phyloP scores from a whole-genome alignment of 2,888 invertebrate genomes.

The Furcula furcula region DNA sequence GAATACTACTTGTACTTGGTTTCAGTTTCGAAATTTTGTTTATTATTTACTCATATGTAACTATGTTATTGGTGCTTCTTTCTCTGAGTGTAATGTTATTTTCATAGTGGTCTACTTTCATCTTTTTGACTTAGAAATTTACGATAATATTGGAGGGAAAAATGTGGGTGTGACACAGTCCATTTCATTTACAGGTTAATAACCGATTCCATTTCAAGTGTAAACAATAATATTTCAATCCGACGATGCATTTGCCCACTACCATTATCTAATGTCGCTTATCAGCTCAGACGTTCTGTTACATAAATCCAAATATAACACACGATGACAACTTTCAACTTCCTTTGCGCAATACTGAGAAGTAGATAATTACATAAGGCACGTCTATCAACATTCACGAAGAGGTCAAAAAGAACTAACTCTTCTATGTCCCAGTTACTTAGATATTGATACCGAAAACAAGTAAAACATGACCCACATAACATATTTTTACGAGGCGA shows the following conservation, averaged over 20 bases:
- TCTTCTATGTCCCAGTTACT: conserved; percentile 6
- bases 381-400: conserved; percentile 2
- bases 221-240: neutral
- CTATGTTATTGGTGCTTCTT: no score
- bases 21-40: no score
- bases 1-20: no score
- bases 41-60: no score
- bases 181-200: neutral
- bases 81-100: no score
- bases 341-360: conserved; percentile 26
- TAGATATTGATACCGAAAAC: neutral
- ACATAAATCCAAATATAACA: conserved; percentile 20
- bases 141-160: no score
- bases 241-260: conserved; percentile 1
- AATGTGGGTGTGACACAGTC: no score
- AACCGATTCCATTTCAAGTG: neutral
- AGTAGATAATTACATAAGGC: conserved; percentile 29
- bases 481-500: conserved; percentile 10
- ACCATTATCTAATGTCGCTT: conserved; percentile 17
- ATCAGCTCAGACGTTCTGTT: conserved; percentile 15
- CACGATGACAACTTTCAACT: conserved; percentile 36
- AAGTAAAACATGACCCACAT: neutral
- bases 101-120: no score
- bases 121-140: no score
- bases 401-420: conserved; percentile 4